Evolutionary conservation across 2,888 invertebrate species (phyloP), one percentile per base, ranked within the genome.

Genomic region (Chromoteleia sp.): DNA sequence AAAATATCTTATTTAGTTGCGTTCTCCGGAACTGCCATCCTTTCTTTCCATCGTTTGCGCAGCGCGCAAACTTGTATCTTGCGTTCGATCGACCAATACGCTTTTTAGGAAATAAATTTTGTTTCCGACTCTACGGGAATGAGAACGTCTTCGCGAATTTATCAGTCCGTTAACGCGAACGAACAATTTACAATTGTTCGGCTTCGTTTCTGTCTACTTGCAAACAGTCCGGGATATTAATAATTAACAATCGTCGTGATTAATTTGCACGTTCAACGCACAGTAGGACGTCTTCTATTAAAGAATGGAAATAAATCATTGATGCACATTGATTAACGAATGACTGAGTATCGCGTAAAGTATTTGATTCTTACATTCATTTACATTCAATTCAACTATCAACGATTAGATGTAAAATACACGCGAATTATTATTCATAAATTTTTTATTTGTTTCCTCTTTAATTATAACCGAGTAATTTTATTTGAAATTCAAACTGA

Each of bases 181-280:
- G 17, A 29, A 45, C 41, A 12, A 39, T 43, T 54, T 15, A 36
- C 41, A 30, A 48, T 61, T 74, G 15, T 68, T 54, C 54, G 7
- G 19, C 21, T 74, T 17, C 12, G 48, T 59, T 77, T 61, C 45
- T 59, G 45, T 48, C 29, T 50, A 39, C 61, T 67, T 54, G 54
- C 12, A 58, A 54, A 73, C 21, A 39, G 41, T 30, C 30, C 15
- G 8, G 19, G 54, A 30, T 70, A 86, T 88, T 86, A 85, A 86
- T 86, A 83, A 83, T 54, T 15, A 48, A 77, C 83, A 77, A 83
- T 54, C 83, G 75, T 78, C 58, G 81, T 84, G 87, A 89, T 89
- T 88, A 88, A 89, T 89, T 87, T 86, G 81, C 84, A 85, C 87
- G 87, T 89, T 88, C 87, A 86, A 84, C 83, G 83, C 88, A 65